Evolutionary conservation across 2,888 invertebrate species (phyloP).

Genomic region (Dendrolimus houi): DNA sequence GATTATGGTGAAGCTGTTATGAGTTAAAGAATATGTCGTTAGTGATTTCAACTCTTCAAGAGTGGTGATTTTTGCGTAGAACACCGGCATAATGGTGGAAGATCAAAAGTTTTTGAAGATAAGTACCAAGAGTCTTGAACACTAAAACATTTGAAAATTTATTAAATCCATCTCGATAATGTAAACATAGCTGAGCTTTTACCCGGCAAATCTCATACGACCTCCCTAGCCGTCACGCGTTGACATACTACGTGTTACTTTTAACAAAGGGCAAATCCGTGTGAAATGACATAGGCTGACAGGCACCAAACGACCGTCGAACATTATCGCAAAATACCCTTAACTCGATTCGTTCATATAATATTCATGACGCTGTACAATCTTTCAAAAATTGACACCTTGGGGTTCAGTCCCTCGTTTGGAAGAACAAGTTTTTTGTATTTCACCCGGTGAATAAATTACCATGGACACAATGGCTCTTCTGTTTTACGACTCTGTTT

Average conservation of each 20-base stretch:
- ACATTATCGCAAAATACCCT: slow-evolving; percentile 74
- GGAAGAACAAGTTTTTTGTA: slow-evolving; percentile 67
- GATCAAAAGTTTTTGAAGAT: no score
- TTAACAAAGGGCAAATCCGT: slow-evolving; percentile 73
- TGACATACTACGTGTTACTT: slow-evolving; percentile 70
- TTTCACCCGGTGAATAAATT: slow-evolving; percentile 68
- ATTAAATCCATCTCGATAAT: slow-evolving; percentile 17
- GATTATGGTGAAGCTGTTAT: no score
- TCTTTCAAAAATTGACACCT: slow-evolving; percentile 77
- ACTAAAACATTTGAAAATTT: slow-evolving; percentile 7
- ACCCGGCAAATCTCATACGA: slow-evolving; percentile 27
- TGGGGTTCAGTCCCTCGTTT: slow-evolving; percentile 37
- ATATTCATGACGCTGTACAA: slow-evolving; percentile 73
- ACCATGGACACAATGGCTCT: slow-evolving; percentile 46
- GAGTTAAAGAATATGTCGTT: no score
- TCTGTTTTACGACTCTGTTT: slow-evolving; percentile 36
- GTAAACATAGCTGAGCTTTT: slow-evolving; percentile 28
- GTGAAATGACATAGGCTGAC: slow-evolving; percentile 74
- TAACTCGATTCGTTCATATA: slow-evolving; percentile 74
- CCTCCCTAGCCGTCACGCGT: slow-evolving; percentile 19
- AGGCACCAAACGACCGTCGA: slow-evolving; percentile 59
- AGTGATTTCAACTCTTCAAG: no score
- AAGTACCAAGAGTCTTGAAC: neutral
- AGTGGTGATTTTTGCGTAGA: no score
- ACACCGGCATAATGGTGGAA: no score